These are phyloP conservation scores for Leptinotarsa peninsularis DNA, from an alignment of 2,888 invertebrate genomes.

Conservation along the genomic window DNA sequence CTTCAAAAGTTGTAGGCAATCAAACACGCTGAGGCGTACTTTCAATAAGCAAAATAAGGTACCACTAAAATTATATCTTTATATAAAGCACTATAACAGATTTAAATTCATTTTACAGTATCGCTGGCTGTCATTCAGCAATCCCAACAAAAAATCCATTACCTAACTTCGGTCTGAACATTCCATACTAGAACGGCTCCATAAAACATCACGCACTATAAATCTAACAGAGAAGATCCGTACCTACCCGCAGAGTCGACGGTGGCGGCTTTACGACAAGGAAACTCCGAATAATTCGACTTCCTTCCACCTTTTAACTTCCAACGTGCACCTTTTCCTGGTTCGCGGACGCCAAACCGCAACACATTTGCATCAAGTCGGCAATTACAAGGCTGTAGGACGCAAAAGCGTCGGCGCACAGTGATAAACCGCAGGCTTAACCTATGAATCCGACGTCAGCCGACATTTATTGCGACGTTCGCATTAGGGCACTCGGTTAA, in stretches of 20 bases:
- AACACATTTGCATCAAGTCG: constrained; percentile 18
- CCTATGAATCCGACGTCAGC: constrained; percentile 3
- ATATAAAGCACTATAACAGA: too few species aligned
- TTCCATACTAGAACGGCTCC: not conserved
- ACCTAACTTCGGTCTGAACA: too few species aligned
- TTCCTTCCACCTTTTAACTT: constrained; percentile 23
- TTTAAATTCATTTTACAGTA: too few species aligned
- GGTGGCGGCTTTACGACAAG: constrained; percentile 16
- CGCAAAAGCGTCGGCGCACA: not conserved
- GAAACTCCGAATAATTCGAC: constrained; percentile 23
- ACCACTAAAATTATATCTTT: too few species aligned
- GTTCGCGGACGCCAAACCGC: constrained; percentile 1
- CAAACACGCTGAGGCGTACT: too few species aligned
- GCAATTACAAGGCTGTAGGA: constrained; percentile 3
- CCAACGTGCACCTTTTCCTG: constrained; percentile 16
- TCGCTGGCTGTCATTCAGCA: too few species aligned
- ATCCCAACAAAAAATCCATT: too few species aligned
- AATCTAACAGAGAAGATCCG: constrained; percentile 6
- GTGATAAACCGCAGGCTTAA: constrained; percentile 16
- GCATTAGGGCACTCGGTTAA: constrained; percentile 6
- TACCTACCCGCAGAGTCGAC: constrained; percentile 2
- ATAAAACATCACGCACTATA: not conserved
- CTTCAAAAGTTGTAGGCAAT: too few species aligned
- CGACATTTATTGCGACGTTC: constrained; percentile 11
- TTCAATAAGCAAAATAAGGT: too few species aligned